Evolutionary conservation across 2,113 vertebrate genomes (phyloP).

Genomic region (Cebidichthys violaceus): DNA sequence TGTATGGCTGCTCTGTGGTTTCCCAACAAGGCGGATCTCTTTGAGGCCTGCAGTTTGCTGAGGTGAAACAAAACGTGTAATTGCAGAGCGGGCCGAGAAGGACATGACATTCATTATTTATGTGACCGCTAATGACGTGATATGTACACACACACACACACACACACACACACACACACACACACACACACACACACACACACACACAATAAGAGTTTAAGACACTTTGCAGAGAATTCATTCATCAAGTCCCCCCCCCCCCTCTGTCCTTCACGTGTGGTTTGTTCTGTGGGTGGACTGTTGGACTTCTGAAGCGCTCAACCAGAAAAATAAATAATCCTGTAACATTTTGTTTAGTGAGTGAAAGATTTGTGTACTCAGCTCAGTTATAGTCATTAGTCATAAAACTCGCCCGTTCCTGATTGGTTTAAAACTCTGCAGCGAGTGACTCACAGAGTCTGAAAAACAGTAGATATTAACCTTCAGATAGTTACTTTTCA

Average conservation of each 20-base stretch:
- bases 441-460: neutral
- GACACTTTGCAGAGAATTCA: neutral
- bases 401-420: neutral
- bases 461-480: neutral
- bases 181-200: too few relatives aligned
- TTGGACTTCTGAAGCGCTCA: neutral
- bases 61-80: conserved; percentile 9
- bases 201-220: too few relatives aligned
- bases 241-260: neutral
- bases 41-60: neutral
- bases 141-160: neutral
- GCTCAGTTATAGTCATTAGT: conserved; percentile 25
- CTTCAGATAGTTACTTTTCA: neutral
- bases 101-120: neutral
- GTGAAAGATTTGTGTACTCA: conserved; percentile 18
- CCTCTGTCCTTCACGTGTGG: neutral
- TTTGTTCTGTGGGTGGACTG: neutral
- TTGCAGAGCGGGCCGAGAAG: neutral
- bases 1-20: conserved; percentile 22
- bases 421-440: conserved; percentile 20
- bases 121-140: conserved; percentile 1
- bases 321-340: neutral
- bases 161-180: too few relatives aligned
- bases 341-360: conserved; percentile 18
- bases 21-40: conserved; percentile 1